These are phyloP conservation scores for Listrodromus nycthemerus DNA, from an alignment of 2,888 invertebrate genomes.

Conservation along the genomic window DNA sequence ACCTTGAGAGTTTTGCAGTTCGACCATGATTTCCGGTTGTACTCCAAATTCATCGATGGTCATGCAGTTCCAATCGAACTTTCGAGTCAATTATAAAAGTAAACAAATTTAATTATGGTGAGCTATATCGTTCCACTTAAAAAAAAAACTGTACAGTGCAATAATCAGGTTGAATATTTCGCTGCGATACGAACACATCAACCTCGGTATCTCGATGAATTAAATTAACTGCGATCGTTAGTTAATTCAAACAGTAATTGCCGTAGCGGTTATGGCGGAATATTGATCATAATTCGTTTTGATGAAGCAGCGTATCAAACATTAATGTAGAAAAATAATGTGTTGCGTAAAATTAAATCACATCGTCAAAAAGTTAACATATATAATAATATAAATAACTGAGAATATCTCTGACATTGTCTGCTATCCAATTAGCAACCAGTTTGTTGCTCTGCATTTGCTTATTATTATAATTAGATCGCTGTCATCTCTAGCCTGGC, in stretches of 20 bases:
- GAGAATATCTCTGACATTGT: not conserved
- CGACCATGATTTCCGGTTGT: not conserved
- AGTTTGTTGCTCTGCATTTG: not conserved
- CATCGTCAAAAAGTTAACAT: conserved; percentile 1
- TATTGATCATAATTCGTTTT: not conserved
- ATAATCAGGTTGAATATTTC: too few species aligned
- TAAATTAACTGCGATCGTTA: not conserved
- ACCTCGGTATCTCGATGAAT: not conserved
- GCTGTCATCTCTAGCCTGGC: not conserved
- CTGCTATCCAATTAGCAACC: conserved; percentile 39
- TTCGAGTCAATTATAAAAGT: too few species aligned
- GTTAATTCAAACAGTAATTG: not conserved
- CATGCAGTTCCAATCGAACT: too few species aligned
- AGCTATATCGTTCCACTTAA: too few species aligned
- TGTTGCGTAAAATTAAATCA: not conserved
- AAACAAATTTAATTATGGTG: too few species aligned
- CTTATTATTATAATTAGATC: conserved; percentile 35
- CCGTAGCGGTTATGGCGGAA: not conserved
- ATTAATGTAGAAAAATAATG: not conserved
- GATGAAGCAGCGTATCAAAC: not conserved
- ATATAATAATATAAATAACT: not conserved
- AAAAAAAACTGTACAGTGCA: too few species aligned
- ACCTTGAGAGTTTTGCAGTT: not conserved
- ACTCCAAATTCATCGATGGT: not conserved
- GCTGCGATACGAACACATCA: too few species aligned